Evolutionary conservation across 2,888 invertebrate species (phyloP).

Genomic region (Phania funesta): DNA sequence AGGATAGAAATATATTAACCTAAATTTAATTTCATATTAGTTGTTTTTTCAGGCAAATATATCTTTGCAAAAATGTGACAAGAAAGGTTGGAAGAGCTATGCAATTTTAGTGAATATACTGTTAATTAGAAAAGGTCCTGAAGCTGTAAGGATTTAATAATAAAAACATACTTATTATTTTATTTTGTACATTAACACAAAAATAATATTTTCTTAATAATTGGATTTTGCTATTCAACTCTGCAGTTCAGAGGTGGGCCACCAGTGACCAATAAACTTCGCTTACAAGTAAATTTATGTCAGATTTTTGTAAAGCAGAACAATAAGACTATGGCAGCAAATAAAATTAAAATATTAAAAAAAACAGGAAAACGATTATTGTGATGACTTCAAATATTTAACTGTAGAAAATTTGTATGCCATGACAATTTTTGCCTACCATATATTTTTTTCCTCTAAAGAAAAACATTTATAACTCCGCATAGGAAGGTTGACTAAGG

Average conservation of each 20-base stretch:
- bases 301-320: not conserved
- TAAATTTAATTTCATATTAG: constrained; percentile 7
- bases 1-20: constrained; percentile 33
- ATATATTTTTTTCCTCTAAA: too few relatives aligned
- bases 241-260: too few relatives aligned
- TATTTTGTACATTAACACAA: not conserved
- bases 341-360: not conserved
- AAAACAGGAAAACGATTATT: not conserved
- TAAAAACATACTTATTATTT: not conserved
- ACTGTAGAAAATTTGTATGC: too few relatives aligned
- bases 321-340: not conserved
- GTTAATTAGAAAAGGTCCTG: constrained; percentile 69
- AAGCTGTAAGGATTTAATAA: constrained; percentile 55
- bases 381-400: too few relatives aligned
- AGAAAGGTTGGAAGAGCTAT: not conserved
- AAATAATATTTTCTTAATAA: not conserved
- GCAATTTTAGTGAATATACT: constrained; percentile 66
- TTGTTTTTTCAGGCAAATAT: not conserved
- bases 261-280: constrained; percentile 25
- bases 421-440: too few relatives aligned
- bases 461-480: too few relatives aligned
- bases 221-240: not conserved
- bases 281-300: constrained; percentile 13
- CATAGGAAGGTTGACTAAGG: too few relatives aligned
- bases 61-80: not conserved